Evolutionary conservation across 2,113 vertebrate species (phyloP), one percentile per base, ranked within the genome.

Genomic region (Pelecanoides urinatrix): DNA sequence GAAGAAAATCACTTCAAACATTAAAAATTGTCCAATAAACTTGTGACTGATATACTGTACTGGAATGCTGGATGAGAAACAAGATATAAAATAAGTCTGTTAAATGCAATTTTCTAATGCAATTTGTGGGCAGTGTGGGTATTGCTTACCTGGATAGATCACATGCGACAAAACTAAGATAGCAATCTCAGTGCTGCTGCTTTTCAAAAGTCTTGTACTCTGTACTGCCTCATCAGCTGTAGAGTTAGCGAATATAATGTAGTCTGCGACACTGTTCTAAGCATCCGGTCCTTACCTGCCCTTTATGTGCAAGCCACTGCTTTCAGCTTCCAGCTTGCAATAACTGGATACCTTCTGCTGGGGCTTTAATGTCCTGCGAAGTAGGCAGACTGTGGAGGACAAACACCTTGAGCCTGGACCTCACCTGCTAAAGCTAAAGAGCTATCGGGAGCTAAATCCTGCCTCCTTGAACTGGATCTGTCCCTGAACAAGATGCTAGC

Each of bases 201-300:
- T 91, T 86, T 87, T 68, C 26, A 32, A 3, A 62, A 67, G 49
- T 38, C 55, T 72, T 92, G 10, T 10, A 5, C 23, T 77, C 27
- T 5, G 4, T 63, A 15, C 8, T 81, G 30, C 40, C 10, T 1
- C 8, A 16, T 63, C 32, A 59, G 13, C 36, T 1, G 0, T 26
- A 40, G 66, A 50, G 23, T 49, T 53, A 34, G 34, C 30, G 30
- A 0, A 0, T 55, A 2, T 10, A 4, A 29, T 47, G 73, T 6
- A 38, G 26, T 66, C 30, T 73, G 26, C 32, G 27, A 29, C 9
- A 6, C 16, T 4, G 2, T 25, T 74, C 11, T 34, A 17, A 40
- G 18, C 7, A 52, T 34, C 34, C 9, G 14, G 47, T 71, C 65
- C 70, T 91, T 89, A 40, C 52, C 25, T 29, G 38, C 27, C 50